Conservation (phyloP, 2,113 vertebrate genomes). For the Rhagologus leucostigma region DNA sequence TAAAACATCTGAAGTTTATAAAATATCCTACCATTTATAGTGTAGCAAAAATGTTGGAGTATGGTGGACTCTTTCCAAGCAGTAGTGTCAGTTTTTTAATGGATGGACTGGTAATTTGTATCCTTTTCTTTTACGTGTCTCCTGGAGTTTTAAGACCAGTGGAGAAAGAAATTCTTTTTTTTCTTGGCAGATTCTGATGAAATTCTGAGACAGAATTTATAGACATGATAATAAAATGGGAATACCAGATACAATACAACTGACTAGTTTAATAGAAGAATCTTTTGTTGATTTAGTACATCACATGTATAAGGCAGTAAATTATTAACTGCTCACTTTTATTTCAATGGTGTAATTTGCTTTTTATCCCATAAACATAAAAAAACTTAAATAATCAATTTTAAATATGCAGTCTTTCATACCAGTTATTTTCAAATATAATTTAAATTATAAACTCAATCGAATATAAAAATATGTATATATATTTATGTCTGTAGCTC, state of each 20-base stretch:
- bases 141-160: background rate
- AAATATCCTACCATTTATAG: background rate
- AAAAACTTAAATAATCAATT: background rate
- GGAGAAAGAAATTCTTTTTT: background rate
- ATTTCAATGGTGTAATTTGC: background rate
- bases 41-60: background rate
- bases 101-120: background rate
- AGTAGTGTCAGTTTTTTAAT: background rate
- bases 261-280: background rate
- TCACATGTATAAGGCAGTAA: background rate
- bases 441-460: background rate
- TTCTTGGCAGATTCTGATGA: background rate
- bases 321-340: background rate
- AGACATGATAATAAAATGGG: background rate
- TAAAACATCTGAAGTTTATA: background rate
- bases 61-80: background rate
- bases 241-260: background rate
- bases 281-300: background rate
- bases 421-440: background rate
- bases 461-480: background rate
- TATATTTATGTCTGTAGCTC: background rate
- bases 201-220: background rate
- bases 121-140: background rate
- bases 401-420: background rate
- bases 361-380: background rate